A percentile compares a stretch with the other conserved stretches of the same genome.
Evolutionary conservation across 2,888 invertebrate genomes (phyloP).

Genomic region (Noctua comes): DNA sequence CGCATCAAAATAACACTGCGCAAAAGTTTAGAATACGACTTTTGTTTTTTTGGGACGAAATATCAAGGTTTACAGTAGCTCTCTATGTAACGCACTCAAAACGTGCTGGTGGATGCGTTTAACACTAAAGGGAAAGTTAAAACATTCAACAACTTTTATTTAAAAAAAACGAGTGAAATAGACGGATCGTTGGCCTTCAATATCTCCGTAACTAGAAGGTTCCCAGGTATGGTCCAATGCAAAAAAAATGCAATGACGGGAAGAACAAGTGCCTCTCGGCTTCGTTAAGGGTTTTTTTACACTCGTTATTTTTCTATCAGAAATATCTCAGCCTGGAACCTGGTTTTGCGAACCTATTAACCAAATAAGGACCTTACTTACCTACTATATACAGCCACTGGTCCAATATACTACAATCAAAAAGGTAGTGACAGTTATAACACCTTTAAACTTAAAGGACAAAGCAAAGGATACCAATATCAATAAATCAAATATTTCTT

Average conservation of each 20-base stretch:
- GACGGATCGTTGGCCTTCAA: background rate
- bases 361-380: background rate
- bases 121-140: no score
- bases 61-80: no score
- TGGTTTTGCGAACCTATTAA: no score
- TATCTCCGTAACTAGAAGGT: background rate
- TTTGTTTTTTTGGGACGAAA: no score
- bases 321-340: background rate
- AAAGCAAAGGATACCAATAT: conserved; percentile 49
- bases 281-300: background rate
- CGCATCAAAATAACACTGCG: no score
- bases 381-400: background rate
- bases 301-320: background rate
- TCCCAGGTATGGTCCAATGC: background rate
- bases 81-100: no score
- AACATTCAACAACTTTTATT: no score
- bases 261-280: background rate
- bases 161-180: no score
- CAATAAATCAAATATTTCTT: conserved; percentile 50
- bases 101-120: no score
- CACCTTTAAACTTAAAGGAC: conserved; percentile 27
- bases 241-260: background rate
- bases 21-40: no score
- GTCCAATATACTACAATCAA: background rate
- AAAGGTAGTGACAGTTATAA: conserved; percentile 20